Conservation (phyloP, 2,113 vertebrate genomes). For the Phyllostomus hastatus region DNA sequence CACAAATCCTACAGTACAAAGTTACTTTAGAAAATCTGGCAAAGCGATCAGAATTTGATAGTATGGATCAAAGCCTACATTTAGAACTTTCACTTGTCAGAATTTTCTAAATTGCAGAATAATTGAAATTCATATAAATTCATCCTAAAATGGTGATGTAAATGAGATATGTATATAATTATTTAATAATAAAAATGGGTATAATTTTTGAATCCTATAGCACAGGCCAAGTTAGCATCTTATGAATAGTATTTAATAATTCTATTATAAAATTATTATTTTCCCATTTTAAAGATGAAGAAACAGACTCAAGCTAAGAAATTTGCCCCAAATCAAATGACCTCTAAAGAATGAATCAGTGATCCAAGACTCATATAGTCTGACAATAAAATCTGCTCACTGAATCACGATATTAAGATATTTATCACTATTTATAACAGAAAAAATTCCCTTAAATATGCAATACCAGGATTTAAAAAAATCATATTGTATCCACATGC, state of each 20-base stretch:
- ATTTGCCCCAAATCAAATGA: neutral
- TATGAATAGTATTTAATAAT: neutral
- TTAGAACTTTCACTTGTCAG: neutral
- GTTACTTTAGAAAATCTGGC: neutral
- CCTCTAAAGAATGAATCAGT: neutral
- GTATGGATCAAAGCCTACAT: neutral
- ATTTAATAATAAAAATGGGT: neutral
- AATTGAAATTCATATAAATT: neutral
- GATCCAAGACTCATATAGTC: neutral
- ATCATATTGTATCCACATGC: neutral
- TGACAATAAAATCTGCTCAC: neutral
- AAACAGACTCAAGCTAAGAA: neutral
- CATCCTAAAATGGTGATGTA: neutral
- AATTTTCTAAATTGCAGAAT: neutral
- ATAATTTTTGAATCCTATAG: neutral
- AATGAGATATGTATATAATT: neutral
- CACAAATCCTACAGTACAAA: neutral
- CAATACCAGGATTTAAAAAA: neutral
- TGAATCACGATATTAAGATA: neutral
- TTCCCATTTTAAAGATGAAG: neutral
- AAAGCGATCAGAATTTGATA: neutral
- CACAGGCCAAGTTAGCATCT: neutral
- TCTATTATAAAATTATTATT: neutral
- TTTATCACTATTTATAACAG: neutral
- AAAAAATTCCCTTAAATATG: neutral